Evolutionary conservation across 2,888 invertebrate species (phyloP), one percentile per base, ranked within the genome.

Genomic region (Torymus tubicola): DNA sequence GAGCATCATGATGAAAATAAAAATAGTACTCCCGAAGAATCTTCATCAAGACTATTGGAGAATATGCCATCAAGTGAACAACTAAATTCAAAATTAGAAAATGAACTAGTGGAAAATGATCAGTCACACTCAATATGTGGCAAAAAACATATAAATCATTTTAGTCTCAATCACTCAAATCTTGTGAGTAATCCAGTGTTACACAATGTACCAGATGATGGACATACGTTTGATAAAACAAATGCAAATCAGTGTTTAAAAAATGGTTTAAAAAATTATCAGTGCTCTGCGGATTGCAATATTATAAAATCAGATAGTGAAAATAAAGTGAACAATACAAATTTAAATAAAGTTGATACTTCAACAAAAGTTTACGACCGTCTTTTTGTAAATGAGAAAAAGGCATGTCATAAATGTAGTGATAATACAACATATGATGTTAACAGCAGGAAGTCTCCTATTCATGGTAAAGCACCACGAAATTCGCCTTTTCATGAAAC

Each of bases 401-500:
- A 81, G 61, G n/a, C 50, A 11, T 63, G 69, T 65, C 63, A 75
- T 55, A 81, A 81, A 13, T 81, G 75, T 18, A 80, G 82, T 82
- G 72, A 82, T 42, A 81, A 76, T 50, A 85, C 85, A 77, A 81
- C 85, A 21, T 85, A 85, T 24, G 86, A 87, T 42, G 80, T 84
- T 18, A 85, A 86, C 57, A 84, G 84, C 64, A 83, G 85, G 70
- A 86, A 86, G 73, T 87, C 86, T 52, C 82, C 86, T n/a, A 82
- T 86, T 31, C 85, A 85, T 74, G 85, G 85, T 3, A 87, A 87
- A 76, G 84, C 84, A 12, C 85, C 85, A 18, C 82, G 84, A 63
- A 87, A 85, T 64, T 82, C 84, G 55, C 85, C 84, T 68, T 87
- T 84, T 68, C 84, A 83, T 31, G 84, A 85, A 55, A 81, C 78